Evolutionary conservation across 2,888 invertebrate species (phyloP).

Genomic region (Eupithecia insigniata): DNA sequence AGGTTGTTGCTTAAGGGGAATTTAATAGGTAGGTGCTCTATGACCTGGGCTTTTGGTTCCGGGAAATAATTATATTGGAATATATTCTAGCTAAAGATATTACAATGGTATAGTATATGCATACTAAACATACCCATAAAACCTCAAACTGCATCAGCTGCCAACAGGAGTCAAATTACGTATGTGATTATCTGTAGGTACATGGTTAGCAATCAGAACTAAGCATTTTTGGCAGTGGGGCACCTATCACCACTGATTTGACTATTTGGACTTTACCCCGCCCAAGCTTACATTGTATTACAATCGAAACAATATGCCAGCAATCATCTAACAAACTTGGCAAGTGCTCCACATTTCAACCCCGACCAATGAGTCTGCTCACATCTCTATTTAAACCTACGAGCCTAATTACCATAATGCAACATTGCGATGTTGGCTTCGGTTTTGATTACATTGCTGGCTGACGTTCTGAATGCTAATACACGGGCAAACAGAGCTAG

Average conservation of each 20-base stretch:
- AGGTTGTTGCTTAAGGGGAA: no score
- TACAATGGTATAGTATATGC: no score
- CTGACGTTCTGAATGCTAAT: slow-evolving; percentile 66
- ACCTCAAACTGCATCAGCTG: not conserved
- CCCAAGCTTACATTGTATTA: not conserved
- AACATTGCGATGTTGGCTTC: slow-evolving; percentile 65
- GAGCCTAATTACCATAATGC: slow-evolving; percentile 71
- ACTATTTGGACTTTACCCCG: not conserved
- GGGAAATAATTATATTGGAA: no score
- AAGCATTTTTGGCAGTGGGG: not conserved
- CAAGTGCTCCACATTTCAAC: slow-evolving; percentile 45
- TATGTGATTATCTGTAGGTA: not conserved
- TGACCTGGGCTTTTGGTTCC: no score
- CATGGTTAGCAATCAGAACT: not conserved
- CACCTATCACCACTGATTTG: not conserved
- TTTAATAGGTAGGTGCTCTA: no score
- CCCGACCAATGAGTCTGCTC: slow-evolving; percentile 54
- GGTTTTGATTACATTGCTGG: slow-evolving; percentile 72
- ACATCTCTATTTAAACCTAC: slow-evolving; percentile 61
- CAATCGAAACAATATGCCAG: slow-evolving; percentile 1
- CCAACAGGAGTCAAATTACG: not conserved
- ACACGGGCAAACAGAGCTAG: slow-evolving; percentile 54
- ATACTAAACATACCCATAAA: not conserved
- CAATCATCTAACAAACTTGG: slow-evolving; percentile 11
- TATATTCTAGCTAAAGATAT: no score